Base-by-base conservation (phyloP, 92 coral and sea anemone genomes). In the Bergia sp. region DNA sequence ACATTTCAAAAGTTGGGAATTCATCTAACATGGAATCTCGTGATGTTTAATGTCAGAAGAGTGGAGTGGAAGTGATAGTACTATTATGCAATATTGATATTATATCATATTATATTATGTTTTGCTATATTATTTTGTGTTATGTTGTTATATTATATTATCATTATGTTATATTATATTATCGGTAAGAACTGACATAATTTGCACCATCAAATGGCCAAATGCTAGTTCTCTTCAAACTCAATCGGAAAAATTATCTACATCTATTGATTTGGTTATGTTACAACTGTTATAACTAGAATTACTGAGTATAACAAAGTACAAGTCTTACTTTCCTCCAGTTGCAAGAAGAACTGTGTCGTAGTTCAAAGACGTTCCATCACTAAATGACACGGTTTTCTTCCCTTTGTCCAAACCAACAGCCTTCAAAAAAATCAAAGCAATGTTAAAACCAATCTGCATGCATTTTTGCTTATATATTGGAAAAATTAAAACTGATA, bases 311-410 rank as follows among this genome's bases (percentile, higher is more conserved):
- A 75, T n/a, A 82, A 75, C 65, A 80, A n/a, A 39, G 65, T 53
- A 65, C 73, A 1, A 53, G 16, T 79, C 99, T 92, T 77, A 96
- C 99, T 86, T 92, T 86, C 99, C 99, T 55, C 99, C 98, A 49
- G 99, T 96, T 42, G 98, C 99, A 73, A 96, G 90, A 77, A 96
- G 91, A n/a, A 95, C 86, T 76, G 81, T 77, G 90, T 96, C 96
- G 64, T 91, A 96, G 80, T 89, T 90, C 82, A 95, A 83, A 37
- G 90, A 77, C 45, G 81, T 81, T 71, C 98, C 98, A 92, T 93
- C 92, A 75, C 92, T 89, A 67, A 92, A 82, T n/a, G 91, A 73
- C 82, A 96, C 93, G 47, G 92, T 91, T 89, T 95, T 96, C 88
- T 91, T 90, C 37, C 79, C 83, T 49, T 87, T 82, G 87, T 93